Percentiles rank a stretch among this genome's conserved stretches.
Evolutionary conservation across 2,888 invertebrate genomes (phyloP).

Genomic region (Mesodorylaimus sp.): DNA sequence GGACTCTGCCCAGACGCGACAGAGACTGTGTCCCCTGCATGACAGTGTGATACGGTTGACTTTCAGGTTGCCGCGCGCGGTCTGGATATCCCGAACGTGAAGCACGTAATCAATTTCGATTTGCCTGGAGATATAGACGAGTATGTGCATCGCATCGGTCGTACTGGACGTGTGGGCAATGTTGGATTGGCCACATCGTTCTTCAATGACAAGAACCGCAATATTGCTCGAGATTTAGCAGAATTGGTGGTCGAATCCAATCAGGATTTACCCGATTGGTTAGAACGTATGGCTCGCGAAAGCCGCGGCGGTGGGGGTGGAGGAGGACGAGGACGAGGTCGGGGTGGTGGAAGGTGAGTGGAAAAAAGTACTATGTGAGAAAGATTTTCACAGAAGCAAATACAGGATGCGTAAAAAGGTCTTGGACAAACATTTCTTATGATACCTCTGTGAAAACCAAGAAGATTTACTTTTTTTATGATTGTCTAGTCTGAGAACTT

Average conservation of each 20-base stretch:
- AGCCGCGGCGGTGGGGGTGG: conserved; percentile 10
- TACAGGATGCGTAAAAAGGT: too few species aligned
- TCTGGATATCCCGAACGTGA: conserved; percentile 94
- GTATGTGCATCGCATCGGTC: conserved; percentile 91
- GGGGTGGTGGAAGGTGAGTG: too few species aligned
- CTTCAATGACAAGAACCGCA: conserved; percentile 94
- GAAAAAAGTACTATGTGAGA: too few species aligned
- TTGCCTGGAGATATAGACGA: conserved; percentile 95
- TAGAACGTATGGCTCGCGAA: conserved; percentile 53
- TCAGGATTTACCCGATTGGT: conserved; percentile 75
- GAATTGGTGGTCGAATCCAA: conserved; percentile 85
- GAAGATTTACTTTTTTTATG: too few species aligned
- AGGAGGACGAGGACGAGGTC: neutral
- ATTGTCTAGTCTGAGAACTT: too few species aligned
- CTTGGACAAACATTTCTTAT: too few species aligned
- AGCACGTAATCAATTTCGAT: conserved; percentile 98
- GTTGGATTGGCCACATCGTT: conserved; percentile 95
- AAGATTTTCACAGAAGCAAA: too few species aligned
- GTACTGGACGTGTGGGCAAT: conserved; percentile 98
- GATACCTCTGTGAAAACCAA: too few species aligned
- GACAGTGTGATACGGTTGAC: neutral
- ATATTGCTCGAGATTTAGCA: conserved; percentile 73
- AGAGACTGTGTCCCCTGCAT: too few species aligned
- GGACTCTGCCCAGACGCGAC: too few species aligned
- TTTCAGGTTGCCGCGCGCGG: conserved; percentile 68